Conservation (phyloP, 2,888 invertebrate species). For the Cheilosia vulpina region DNA sequence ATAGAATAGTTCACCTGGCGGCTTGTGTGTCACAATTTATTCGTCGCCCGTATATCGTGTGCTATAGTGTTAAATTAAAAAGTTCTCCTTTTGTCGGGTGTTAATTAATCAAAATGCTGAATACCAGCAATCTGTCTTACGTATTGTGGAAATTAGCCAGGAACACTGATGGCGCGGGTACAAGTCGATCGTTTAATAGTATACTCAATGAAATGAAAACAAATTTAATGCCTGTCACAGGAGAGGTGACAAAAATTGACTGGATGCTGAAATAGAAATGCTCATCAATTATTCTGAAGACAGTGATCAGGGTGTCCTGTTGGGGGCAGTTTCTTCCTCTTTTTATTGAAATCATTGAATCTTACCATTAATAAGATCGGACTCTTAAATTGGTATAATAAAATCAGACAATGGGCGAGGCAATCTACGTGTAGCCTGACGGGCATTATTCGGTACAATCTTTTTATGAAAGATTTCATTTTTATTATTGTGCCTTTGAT, state of each 20-base stretch:
- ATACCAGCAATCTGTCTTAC: background rate
- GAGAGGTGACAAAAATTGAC: conserved; percentile 24
- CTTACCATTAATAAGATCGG: conserved; percentile 67
- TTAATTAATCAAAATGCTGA: conserved; percentile 60
- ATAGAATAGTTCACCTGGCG: conserved; percentile 34
- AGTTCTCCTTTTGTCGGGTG: conserved; percentile 41
- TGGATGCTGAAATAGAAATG: conserved; percentile 14
- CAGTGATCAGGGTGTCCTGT: conserved; percentile 2
- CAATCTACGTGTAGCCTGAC: conserved; percentile 45
- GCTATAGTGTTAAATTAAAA: conserved; percentile 56
- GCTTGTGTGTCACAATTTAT: conserved; percentile 45
- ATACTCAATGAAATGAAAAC: conserved; percentile 51
- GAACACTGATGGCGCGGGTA: background rate
- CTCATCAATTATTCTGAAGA: conserved; percentile 39
- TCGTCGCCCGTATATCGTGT: conserved; percentile 29
- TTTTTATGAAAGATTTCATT: conserved; percentile 41
- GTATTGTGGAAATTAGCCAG: conserved; percentile 11
- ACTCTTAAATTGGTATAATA: conserved; percentile 56
- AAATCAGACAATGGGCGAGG: conserved; percentile 52
- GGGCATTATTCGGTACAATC: conserved; percentile 47
- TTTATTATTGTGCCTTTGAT: conserved; percentile 50
- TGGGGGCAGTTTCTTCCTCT: conserved; percentile 8
- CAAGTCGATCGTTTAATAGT: conserved; percentile 5
- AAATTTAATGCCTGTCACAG: conserved; percentile 37
- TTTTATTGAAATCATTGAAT: conserved; percentile 29